phyloP scores from a whole-genome alignment of 2,797 vertebrate genomes.

The Argya squamiceps region DNA sequence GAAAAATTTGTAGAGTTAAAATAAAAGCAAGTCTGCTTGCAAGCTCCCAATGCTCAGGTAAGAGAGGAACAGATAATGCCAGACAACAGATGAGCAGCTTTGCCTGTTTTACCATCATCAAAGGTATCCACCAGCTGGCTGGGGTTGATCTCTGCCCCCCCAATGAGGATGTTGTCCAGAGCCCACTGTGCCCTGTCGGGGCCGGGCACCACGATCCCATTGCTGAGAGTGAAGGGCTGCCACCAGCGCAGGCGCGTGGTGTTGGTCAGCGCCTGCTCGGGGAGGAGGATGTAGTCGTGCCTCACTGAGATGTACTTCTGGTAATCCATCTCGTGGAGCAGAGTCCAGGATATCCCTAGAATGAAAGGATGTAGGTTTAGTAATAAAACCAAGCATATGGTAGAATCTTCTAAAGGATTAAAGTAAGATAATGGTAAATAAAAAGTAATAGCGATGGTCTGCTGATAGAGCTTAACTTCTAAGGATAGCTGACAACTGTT shows the following conservation, averaged over 20 bases:
- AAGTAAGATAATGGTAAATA: neutral
- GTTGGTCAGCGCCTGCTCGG: slow-evolving; percentile 89
- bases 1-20: neutral
- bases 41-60: neutral
- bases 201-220: slow-evolving; percentile 86
- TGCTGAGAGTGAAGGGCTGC: slow-evolving; percentile 92
- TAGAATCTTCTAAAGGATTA: neutral
- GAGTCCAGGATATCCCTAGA: slow-evolving; percentile 92
- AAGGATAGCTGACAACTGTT: neutral
- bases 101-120: slow-evolving; percentile 87
- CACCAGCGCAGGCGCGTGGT: slow-evolving; percentile 96
- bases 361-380: neutral
- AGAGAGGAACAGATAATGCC: neutral
- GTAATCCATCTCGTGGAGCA: slow-evolving; percentile 98
- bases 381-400: neutral
- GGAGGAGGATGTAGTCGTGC: slow-evolving; percentile 94
- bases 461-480: neutral
- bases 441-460: neutral
- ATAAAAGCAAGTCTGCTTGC: neutral
- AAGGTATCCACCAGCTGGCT: slow-evolving; percentile 94
- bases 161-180: slow-evolving; percentile 94
- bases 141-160: slow-evolving; percentile 97
- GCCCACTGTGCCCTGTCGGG: slow-evolving; percentile 95
- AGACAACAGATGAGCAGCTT: neutral
- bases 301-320: slow-evolving; percentile 94